These are phyloP conservation scores for Lapara coniferarum DNA, from an alignment of 2,888 invertebrate genomes.

Conservation along the genomic window DNA sequence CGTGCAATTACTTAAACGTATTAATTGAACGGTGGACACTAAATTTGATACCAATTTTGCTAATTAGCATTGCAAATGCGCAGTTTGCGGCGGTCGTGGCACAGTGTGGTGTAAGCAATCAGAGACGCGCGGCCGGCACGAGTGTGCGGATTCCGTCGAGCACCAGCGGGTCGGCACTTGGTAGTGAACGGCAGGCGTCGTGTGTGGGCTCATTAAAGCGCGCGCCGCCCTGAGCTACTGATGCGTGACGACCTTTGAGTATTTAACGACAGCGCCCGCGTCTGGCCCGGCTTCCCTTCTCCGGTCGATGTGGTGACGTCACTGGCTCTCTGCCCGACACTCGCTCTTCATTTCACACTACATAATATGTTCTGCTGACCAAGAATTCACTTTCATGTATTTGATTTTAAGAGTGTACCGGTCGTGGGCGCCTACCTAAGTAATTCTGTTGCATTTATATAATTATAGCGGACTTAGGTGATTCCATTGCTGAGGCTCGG, in stretches of 20 bases:
- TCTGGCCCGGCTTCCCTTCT: not conserved
- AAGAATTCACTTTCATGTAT: not conserved
- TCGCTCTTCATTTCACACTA: not conserved
- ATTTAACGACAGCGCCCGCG: not conserved
- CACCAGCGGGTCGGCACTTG: not conserved
- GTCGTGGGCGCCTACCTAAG: too few relatives aligned
- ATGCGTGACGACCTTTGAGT: too few relatives aligned
- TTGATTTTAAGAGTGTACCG: not conserved
- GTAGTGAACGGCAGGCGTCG: not conserved
- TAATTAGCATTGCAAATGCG: constrained; percentile 39
- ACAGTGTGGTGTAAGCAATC: not conserved
- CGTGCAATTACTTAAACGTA: constrained; percentile 36
- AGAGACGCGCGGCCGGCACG: too few relatives aligned
- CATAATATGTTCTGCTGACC: not conserved
- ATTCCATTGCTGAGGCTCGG: too few relatives aligned
- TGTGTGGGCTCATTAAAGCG: constrained; percentile 7
- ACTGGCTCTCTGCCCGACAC: not conserved
- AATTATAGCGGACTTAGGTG: too few relatives aligned
- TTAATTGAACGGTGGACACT: constrained; percentile 36
- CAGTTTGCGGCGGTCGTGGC: constrained; percentile 30
- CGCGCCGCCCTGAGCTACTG: not conserved
- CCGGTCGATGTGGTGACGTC: not conserved
- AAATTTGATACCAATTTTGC: constrained; percentile 36
- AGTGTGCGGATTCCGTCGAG: not conserved
- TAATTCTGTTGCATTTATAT: too few relatives aligned